Base-by-base conservation (phyloP, 2,113 vertebrate species). In the Pelvicachromis taeniatus region DNA sequence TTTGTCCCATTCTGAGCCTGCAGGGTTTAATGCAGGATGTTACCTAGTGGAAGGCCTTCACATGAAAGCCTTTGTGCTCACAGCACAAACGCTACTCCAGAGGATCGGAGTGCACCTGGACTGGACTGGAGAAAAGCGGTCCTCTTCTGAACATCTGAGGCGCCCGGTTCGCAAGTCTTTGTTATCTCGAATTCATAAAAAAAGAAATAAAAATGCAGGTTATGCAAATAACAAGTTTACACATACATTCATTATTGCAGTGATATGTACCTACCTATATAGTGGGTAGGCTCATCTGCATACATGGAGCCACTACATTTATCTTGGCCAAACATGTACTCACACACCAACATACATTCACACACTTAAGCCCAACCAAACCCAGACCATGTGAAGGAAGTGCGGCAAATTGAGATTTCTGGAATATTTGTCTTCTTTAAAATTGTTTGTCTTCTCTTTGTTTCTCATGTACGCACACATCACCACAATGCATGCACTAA, bases 381-480 rank as follows among this genome's bases (percentile, higher is more conserved):
- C 45, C 61, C 16, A 59, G 17, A 54, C 8, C 17, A 48, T 82
- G 29, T 40, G 54, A 42, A 79, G 55, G 63, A 77, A 50, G 63
- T 33, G 63, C 58, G 9, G 26, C 10, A 85, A 54, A 82, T 88
- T 55, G 8, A 90, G 83, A 88, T 81, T 45, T 54, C 65, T 31
- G 78, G 33, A 38, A 65, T 65, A 65, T 65, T 63, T 31, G 58
- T 84, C 35, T 82, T 42, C 29, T 42, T 84, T 5, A 65, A 65
- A 38, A 21, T 45, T 75, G 23, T 50, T 78, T 77, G 17, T 45
- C 45, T 80, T 9, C 35, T 80, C 54, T 80, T n/a, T 83, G 42
- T 59, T 83, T 79, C 29, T 85, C 68, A 26, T 50, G 83, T 63
- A 42, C 2, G 19, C 38, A 68, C 45, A 48, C 21, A 38, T 42